A percentile compares a stretch with the other conserved stretches of the same genome.
These are phyloP conservation scores for Ectemnius cavifrons DNA, from an alignment of 2,888 invertebrate genomes.

Conservation along the genomic window DNA sequence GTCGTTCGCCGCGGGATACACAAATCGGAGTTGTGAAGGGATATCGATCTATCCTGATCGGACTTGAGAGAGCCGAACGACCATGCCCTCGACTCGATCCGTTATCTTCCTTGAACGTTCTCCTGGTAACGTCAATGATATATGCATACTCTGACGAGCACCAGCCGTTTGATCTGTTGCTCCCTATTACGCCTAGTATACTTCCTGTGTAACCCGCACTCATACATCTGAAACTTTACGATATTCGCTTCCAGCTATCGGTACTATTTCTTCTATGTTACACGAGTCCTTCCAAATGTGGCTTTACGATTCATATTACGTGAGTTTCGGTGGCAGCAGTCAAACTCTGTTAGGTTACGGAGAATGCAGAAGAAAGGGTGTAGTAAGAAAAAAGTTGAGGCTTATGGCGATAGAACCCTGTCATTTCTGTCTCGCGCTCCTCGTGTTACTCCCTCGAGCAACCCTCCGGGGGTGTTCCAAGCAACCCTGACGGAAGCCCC, in stretches of 20 bases:
- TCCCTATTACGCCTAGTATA: background rate
- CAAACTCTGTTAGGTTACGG: too few species aligned
- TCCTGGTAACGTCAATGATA: slow-evolving; percentile 4
- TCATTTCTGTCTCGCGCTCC: slow-evolving; percentile 17
- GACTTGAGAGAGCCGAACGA: slow-evolving; percentile 3
- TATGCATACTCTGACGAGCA: background rate
- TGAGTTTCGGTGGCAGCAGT: too few species aligned
- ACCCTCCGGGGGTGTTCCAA: slow-evolving; percentile 32
- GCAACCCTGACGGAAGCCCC: slow-evolving; percentile 29
- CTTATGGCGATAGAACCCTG: slow-evolving; percentile 27
- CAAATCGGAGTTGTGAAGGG: slow-evolving; percentile 20
- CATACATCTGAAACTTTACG: background rate
- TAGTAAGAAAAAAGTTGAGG: background rate
- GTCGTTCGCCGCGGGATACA: slow-evolving; percentile 33
- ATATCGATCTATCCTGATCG: slow-evolving; percentile 39
- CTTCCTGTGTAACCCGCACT: too few species aligned
- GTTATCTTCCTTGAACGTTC: slow-evolving; percentile 27
- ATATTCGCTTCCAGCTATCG: too few species aligned
- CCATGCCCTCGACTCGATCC: background rate
- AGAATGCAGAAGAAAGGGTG: too few species aligned
- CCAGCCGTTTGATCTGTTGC: background rate
- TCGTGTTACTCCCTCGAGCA: slow-evolving; percentile 43
- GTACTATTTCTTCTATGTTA: too few species aligned
- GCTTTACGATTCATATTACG: too few species aligned
- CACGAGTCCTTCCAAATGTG: too few species aligned